These are phyloP conservation scores for Mythimna impura DNA, from an alignment of 2,888 invertebrate genomes.

Conservation along the genomic window DNA sequence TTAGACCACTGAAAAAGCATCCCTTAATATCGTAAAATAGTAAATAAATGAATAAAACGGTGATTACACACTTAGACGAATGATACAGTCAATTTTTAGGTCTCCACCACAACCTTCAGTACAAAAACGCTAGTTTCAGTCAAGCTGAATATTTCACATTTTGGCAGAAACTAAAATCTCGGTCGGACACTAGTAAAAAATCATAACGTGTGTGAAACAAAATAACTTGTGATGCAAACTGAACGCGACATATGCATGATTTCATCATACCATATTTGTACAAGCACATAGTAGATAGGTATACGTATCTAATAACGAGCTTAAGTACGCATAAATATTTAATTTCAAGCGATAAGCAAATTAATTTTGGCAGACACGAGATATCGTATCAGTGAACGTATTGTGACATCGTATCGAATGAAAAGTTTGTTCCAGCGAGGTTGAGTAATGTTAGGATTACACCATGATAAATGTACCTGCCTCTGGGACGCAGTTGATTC, in stretches of 20 bases:
- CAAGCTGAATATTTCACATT: too few relatives aligned
- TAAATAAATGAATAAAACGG: too few relatives aligned
- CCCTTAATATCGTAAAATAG: too few relatives aligned
- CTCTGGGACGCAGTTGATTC: constrained; percentile 21
- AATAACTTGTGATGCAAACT: constrained; percentile 19
- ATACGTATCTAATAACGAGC: constrained; percentile 58
- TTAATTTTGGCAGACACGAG: constrained; percentile 73
- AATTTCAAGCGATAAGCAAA: constrained; percentile 76
- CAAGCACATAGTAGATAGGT: constrained; percentile 18
- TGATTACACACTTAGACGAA: too few relatives aligned
- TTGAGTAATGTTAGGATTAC: constrained; percentile 26
- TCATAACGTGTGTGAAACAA: constrained; percentile 2
- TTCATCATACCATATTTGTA: constrained; percentile 27
- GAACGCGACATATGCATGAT: constrained; percentile 25
- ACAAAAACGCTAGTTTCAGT: too few relatives aligned
- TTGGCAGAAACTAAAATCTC: too few relatives aligned
- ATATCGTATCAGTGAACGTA: constrained; percentile 65
- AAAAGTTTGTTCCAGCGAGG: constrained; percentile 34
- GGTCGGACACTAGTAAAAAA: neutral
- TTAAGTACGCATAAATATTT: constrained; percentile 69
- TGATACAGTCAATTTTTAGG: too few relatives aligned
- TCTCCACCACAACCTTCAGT: too few relatives aligned
- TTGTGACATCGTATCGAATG: constrained; percentile 56
- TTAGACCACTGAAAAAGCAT: too few relatives aligned
- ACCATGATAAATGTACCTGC: constrained; percentile 15